A percentile compares a stretch with the other conserved stretches of the same genome.
Conservation (phyloP, 2,797 vertebrate species). For the Ctenosaura bakeri region DNA sequence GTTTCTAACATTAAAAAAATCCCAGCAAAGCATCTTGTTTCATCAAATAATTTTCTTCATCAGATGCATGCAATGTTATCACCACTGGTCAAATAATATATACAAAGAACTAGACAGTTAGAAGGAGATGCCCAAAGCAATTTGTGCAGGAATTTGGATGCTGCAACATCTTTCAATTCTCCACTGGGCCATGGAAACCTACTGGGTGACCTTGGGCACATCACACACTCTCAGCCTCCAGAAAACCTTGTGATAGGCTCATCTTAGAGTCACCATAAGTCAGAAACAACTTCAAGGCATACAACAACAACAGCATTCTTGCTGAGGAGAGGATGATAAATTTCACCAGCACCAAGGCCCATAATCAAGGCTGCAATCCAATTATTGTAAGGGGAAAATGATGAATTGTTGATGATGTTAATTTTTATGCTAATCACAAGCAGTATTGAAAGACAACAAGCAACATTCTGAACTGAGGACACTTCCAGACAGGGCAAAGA, state of each 20-base stretch:
- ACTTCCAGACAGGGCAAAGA: too few species aligned
- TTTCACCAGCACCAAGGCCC: not conserved
- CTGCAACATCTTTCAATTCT: too few species aligned
- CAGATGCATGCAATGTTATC: not conserved
- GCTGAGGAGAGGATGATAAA: too few species aligned
- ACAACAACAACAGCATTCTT: too few species aligned
- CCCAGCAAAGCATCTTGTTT: not conserved
- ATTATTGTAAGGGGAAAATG: not conserved
- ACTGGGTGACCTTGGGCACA: too few species aligned
- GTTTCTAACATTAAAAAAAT: too few species aligned
- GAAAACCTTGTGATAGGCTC: too few species aligned
- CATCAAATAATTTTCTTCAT: not conserved
- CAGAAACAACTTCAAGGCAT: too few species aligned
- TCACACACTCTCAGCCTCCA: too few species aligned
- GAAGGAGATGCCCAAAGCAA: not conserved
- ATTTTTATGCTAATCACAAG: not conserved
- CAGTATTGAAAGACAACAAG: not conserved
- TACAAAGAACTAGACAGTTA: not conserved
- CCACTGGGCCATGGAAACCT: too few species aligned
- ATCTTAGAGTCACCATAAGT: too few species aligned
- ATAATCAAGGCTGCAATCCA: not conserved
- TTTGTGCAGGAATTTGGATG: too few species aligned
- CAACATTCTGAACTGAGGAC: not conserved
- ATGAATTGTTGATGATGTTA: not conserved
- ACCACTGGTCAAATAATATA: not conserved